Evolutionary conservation across 2,888 invertebrate species (phyloP).

Genomic region (Pammene aurita): DNA sequence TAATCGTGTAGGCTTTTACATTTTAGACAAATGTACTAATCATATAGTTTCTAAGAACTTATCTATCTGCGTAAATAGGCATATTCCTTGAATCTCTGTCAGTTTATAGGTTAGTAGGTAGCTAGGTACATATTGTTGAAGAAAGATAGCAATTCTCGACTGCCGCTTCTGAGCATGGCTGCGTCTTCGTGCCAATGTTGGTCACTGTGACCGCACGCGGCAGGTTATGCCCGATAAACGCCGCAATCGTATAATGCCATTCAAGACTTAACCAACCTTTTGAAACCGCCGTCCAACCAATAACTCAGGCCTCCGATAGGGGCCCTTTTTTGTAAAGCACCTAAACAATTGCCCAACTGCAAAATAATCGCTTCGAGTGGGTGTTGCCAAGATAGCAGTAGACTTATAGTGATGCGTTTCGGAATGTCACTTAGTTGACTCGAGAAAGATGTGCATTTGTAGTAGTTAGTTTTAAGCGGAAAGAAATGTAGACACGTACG

Average conservation of each 20-base stretch:
- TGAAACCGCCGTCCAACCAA: conserved; percentile 52
- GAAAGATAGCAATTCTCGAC: neutral
- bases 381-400: conserved; percentile 62
- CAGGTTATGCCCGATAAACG: conserved; percentile 65
- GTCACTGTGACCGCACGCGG: conserved; percentile 55
- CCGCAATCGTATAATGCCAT: conserved; percentile 57
- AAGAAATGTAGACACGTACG: neutral
- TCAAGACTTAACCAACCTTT: conserved; percentile 62
- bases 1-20: too few species aligned
- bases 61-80: too few species aligned
- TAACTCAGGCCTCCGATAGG: conserved; percentile 62
- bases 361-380: conserved; percentile 58
- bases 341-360: conserved; percentile 70
- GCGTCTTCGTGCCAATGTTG: conserved; percentile 54
- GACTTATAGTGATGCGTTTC: conserved; percentile 58
- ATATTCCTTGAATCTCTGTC: too few species aligned
- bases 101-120: too few species aligned
- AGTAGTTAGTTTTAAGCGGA: conserved; percentile 4
- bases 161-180: conserved; percentile 42
- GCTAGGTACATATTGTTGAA: too few species aligned
- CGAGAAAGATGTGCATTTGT: neutral
- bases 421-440: conserved; percentile 31
- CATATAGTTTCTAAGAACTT: too few species aligned
- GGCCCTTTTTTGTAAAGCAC: conserved; percentile 63
- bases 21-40: too few species aligned